These are phyloP conservation scores for Trissolcus japonicus DNA, from an alignment of 2,888 invertebrate genomes.

Conservation along the genomic window DNA sequence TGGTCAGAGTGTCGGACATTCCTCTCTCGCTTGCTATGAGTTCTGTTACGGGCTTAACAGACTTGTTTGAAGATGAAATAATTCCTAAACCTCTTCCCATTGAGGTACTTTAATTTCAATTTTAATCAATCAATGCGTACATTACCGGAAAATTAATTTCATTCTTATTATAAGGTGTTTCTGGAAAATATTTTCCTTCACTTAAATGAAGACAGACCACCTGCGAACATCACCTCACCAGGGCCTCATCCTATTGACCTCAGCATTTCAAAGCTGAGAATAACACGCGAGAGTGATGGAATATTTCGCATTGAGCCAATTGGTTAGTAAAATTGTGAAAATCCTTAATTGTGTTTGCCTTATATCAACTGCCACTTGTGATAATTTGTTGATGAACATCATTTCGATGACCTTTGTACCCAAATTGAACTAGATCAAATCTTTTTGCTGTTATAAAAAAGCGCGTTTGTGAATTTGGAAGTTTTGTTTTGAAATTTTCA, in stretches of 20 bases:
- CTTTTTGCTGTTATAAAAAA: too few relatives aligned
- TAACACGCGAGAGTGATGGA: slow-evolving; percentile 85
- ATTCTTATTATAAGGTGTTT: slow-evolving; percentile 78
- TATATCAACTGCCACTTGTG: slow-evolving; percentile 66
- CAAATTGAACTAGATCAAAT: not conserved
- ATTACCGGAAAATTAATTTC: slow-evolving; percentile 9
- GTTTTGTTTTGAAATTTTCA: too few relatives aligned
- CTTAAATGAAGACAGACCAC: slow-evolving; percentile 89
- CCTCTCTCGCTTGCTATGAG: slow-evolving; percentile 86
- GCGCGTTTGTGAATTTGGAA: too few relatives aligned
- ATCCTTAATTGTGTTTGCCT: slow-evolving; percentile 7
- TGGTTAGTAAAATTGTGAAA: slow-evolving; percentile 61
- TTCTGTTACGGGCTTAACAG: slow-evolving; percentile 87
- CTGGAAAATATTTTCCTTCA: slow-evolving; percentile 86
- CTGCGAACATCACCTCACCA: slow-evolving; percentile 87
- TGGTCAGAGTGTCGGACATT: slow-evolving; percentile 82
- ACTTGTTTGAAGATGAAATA: slow-evolving; percentile 92
- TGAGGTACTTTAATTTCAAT: slow-evolving; percentile 78
- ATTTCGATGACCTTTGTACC: not conserved
- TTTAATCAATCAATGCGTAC: not conserved
- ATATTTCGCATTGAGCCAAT: slow-evolving; percentile 85
- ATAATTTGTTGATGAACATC: slow-evolving; percentile 5
- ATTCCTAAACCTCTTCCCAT: slow-evolving; percentile 88
- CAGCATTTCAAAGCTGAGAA: slow-evolving; percentile 82
- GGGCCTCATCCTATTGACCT: slow-evolving; percentile 88